Base-by-base conservation (phyloP, 2,888 invertebrate genomes). In the Nemotelus nigrinus region DNA sequence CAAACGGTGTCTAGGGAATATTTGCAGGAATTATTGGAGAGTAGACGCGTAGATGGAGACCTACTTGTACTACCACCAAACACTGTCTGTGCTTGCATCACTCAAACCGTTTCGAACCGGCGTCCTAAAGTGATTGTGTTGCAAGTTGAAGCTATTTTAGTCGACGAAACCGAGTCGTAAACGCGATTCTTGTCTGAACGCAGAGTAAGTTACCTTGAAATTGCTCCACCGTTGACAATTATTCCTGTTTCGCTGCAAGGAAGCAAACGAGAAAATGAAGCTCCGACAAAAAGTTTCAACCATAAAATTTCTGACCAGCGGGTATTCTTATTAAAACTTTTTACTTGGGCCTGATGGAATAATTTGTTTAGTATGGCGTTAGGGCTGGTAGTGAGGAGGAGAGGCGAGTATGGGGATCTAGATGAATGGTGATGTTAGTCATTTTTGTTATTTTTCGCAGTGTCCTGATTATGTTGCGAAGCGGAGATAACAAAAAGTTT, bases 161-260 rank as follows among this genome's bases (percentile, higher is more conserved):
- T 25, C 25, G 25, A 25, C 25, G 25, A 25, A 25, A 25, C 0
- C 25, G 25, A 25, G 25, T 25, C 25, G 25, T 25, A 25, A 25
- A 25, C 25, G 25, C 25, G 25, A 25, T 67, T 67, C 6, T 60
- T 39, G 39, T 60, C 2, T 2, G 60, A 7, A 10, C 60, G 60
- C 25, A 7, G 60, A 60, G 10, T 63, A 25, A 25, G 25, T 25
- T 25, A 25, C 25, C 25, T 25, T 41, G 8, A 44, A 71, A 71
- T 71, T 2, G 71, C 41, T 57, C 71, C 71, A 10, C 57, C n/a
- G 71, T 71, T 71, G 71, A 71, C 71, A 71, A 71, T 71, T 71
- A 71, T 71, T 71, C 43, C 48, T 10, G 45, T 71, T 43, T 2
- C 3, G 71, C 43, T 71, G 10, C 25, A n/a, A 43, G 44, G 55